Percentiles rank a stretch among this genome's conserved stretches.
phyloP scores from a whole-genome alignment of 2,797 vertebrate species.

The Darevskia mixta region DNA sequence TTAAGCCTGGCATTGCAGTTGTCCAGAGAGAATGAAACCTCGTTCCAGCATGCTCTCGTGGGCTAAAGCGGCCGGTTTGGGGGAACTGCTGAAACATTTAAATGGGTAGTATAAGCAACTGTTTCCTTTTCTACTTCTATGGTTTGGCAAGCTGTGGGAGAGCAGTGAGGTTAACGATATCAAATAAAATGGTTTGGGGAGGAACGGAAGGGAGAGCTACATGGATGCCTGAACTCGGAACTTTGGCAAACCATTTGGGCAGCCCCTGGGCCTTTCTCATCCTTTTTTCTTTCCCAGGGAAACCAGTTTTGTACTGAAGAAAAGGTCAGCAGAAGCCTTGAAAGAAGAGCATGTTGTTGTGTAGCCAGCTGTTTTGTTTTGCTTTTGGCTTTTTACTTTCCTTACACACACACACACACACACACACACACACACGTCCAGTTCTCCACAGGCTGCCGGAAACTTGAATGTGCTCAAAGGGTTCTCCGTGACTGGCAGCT shows the following conservation, averaged over 20 bases:
- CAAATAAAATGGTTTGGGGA: not conserved
- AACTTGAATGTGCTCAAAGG: not conserved
- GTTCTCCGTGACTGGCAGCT: conserved; percentile 24
- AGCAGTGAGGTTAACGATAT: not conserved
- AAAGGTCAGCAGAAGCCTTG: conserved; percentile 27
- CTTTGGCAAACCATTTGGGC: conserved; percentile 17
- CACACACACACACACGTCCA: not conserved
- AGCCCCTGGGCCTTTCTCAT: conserved; percentile 20
- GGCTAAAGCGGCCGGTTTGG: not conserved
- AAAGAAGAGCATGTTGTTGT: conserved; percentile 28
- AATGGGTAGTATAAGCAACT: not conserved
- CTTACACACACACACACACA: not conserved
- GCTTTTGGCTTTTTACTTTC: not conserved
- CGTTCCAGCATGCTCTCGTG: not conserved
- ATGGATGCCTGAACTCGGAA: not conserved
- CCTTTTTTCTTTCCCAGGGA: conserved; percentile 16
- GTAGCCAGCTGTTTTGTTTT: not conserved
- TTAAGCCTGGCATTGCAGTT: not conserved
- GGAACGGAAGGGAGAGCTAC: not conserved
- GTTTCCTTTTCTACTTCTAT: not conserved
- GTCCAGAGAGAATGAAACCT: not conserved
- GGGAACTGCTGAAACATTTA: not conserved
- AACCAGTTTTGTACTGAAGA: conserved; percentile 25
- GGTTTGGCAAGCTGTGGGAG: not conserved
- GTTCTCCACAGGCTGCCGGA: conserved; percentile 31